Base-by-base conservation (phyloP, 2,113 vertebrate genomes). In the Cavia porcellus region DNA sequence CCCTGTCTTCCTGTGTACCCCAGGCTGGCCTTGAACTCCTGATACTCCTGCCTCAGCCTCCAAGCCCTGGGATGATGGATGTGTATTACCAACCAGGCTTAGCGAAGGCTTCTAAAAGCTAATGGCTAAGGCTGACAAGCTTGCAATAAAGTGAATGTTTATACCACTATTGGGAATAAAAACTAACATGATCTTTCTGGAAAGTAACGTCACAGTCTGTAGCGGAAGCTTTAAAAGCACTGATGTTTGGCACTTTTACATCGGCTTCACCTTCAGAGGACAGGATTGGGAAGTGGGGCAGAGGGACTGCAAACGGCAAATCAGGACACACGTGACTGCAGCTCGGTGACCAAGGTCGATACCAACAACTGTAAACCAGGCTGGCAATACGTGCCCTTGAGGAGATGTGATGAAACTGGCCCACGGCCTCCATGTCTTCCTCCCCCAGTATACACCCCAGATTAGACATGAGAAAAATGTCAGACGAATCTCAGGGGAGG, bases 261-360 rank as follows among this genome's bases (percentile, higher is more conserved):
- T 47, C 9, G 45, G 86, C 68, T 50, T 4, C 38, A 24, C 12
- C 38, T 86, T 22, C n/a, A 94, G n/a, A 66, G 25, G 14, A 45
- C 19, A 87, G 25, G 57, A 35, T 15, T 28, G 57, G 70, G 28
- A 19, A 13, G 20, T 7, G 17, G 1, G 13, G 28, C 5, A 17
- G 45, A 70, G 45, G 14, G 92, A 45, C 24, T 42, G 64, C 19
- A 24, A 5, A 1, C 0, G 32, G 35, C 57, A 45, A 7, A 50
- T 13, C 24, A 6, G 45, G 11, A 38, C 22, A 4, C 6, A 25
- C 3, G 9, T 28, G 3, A 0, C 17, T 0, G 20, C 25, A 38
- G 9, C 75, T 47, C 30, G 13, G 74, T 35, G 82, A 66, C 92
- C 92, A 68, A 92, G 90, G 66, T 86, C 79, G 74, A 50, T 28